phyloP scores from a whole-genome alignment of 2,797 vertebrate genomes.

The Eospalax fontanierii region DNA sequence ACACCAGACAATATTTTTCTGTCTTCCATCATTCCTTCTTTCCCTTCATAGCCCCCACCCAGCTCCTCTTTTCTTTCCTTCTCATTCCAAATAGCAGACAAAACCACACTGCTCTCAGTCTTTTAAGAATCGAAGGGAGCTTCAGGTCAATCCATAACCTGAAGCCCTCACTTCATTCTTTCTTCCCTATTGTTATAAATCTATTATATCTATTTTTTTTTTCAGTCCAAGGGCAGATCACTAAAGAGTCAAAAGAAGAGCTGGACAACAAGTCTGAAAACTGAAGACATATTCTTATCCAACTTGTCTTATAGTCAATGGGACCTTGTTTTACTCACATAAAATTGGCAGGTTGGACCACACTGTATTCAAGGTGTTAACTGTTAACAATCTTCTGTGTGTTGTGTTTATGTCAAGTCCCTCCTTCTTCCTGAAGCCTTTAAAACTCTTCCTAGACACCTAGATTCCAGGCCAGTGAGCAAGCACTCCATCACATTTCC shows the following conservation, averaged over 20 bases:
- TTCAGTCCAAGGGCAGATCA: not conserved
- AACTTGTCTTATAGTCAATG: not conserved
- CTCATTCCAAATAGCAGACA: not conserved
- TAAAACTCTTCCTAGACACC: constrained; percentile 33
- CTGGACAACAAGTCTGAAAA: constrained; percentile 27
- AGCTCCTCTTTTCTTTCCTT: constrained; percentile 10
- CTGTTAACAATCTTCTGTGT: not conserved
- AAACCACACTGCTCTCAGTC: not conserved
- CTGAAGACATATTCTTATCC: not conserved
- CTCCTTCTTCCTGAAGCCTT: not conserved
- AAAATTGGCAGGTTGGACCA: constrained; percentile 2
- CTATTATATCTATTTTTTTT: not conserved
- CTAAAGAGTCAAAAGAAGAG: not conserved
- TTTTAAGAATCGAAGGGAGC: constrained; percentile 18
- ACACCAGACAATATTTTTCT: not conserved
- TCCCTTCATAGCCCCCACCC: not conserved
- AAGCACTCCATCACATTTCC: constrained; percentile 64
- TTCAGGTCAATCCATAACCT: not conserved
- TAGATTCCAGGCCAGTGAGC: constrained; percentile 64
- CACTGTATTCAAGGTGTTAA: not conserved
- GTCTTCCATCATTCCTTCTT: not conserved
- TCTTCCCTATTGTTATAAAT: not conserved
- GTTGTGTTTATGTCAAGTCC: not conserved
- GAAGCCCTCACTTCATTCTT: not conserved
- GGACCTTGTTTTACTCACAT: constrained; percentile 1